Evolutionary conservation across 2,113 vertebrate species (phyloP), one percentile per base, ranked within the genome.

Genomic region (Bombycilla garrulus): DNA sequence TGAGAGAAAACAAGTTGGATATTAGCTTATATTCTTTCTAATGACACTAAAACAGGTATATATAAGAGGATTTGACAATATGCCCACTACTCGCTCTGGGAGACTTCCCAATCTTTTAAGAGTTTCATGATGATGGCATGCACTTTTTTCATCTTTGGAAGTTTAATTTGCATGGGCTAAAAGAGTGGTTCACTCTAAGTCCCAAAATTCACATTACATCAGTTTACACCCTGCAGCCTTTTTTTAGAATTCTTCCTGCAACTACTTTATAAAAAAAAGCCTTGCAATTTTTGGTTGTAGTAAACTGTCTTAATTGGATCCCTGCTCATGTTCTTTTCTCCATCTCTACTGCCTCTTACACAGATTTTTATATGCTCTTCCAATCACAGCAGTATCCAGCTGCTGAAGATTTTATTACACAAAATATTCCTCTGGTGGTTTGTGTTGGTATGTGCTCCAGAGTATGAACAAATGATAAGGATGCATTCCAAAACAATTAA

Each of bases 391-490:
- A 86, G 38, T 92, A 84, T 45, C 36, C 71, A 82, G 57, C 64
- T 57, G 45, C 54, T 88, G 60, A 70, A 91, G 12, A 25, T 60
- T 94, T 89, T 93, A 74, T 61, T 89, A 19, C 24, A 60, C 33
- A 86, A 70, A 89, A 85, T 74, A 92, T 93, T 95, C 94, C 35
- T 83, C 29, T 31, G 47, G n/a, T 4, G 1, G 50, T 82, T 79
- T 89, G n/a, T 81, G 25, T 60, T 86, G 25, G 40, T 92, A 81
- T 81, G 69, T 85, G 81, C 48, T 95, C 36, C 45, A 76, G 61
- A 89, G 81, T 92, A 89, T 64, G 70, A 95, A 85, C 15, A 81
- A 89, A 48, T 65, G 93, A 91, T 95, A 95, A 91, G 54, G 31
- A 62, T 85, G 62, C 23, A 65, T 92, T 92, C 60, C 77, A 87